Percentiles rank a stretch among this genome's conserved stretches.
Evolutionary conservation across 2,888 invertebrate species (phyloP).

Genomic region (Eretmocerus hayati): DNA sequence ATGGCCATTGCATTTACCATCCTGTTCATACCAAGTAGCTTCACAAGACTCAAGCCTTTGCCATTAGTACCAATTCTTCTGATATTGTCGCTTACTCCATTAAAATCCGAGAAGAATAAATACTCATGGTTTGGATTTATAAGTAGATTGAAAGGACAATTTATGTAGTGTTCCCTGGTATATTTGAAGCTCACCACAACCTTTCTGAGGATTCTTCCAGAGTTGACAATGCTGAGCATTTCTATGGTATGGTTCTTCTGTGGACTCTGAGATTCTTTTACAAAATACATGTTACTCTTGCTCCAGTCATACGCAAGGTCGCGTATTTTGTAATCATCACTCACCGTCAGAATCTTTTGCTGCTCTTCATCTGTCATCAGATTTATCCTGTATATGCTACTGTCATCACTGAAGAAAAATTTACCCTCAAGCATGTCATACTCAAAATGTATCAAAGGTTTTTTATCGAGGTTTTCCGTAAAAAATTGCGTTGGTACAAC

Average conservation of each 20-base stretch:
- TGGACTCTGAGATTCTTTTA: slow-evolving; percentile 2
- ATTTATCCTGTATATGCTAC: slow-evolving; percentile 5
- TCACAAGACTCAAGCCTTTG: not conserved
- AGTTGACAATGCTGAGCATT: not conserved
- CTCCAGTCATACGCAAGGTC: slow-evolving; percentile 7
- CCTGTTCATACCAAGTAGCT: not conserved
- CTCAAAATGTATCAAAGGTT: slow-evolving; percentile 7
- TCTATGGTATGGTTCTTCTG: slow-evolving; percentile 5
- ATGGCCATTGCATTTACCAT: not conserved
- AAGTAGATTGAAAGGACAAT: slow-evolving; percentile 2
- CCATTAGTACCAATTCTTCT: slow-evolving; percentile 4
- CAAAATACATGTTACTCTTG: not conserved
- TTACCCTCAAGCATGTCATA: slow-evolving; percentile 6
- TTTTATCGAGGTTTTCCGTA: not conserved
- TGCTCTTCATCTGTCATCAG: not conserved
- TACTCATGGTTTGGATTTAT: slow-evolving; percentile 8
- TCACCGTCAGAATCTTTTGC: not conserved
- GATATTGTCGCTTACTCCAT: slow-evolving; percentile 3
- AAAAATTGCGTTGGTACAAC: slow-evolving; percentile 1
- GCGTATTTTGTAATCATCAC: not conserved
- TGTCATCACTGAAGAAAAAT: slow-evolving; percentile 11
- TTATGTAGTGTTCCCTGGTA: slow-evolving; percentile 5
- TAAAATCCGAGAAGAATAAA: slow-evolving; percentile 4
- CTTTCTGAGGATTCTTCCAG: not conserved
- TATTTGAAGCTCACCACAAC: not conserved